Base-by-base conservation (phyloP, 2,113 vertebrate genomes). In the Ursus arctos region DNA sequence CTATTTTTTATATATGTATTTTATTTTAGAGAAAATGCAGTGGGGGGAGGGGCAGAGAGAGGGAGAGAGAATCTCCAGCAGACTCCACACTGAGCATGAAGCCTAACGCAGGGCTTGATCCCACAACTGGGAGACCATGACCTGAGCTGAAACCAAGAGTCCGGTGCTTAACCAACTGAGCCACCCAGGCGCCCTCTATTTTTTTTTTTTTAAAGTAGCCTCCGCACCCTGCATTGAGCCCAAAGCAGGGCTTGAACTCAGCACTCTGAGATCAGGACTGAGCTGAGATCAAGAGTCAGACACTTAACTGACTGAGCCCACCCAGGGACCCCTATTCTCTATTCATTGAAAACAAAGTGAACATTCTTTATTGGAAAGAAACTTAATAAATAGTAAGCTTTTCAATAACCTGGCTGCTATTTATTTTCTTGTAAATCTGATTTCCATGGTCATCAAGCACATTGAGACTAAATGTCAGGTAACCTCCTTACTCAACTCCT, bases 321-420 rank as follows among this genome's bases (percentile, higher is more conserved):
- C 33, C 33, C 8, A 2, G 67, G 67, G 16, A 9, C 16, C 33
- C 33, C 33, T n/a, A 21, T 88, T 72, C 47, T 51, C 43, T 79
- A 36, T 65, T 94, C 57, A 94, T 96, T 86, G 90, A 80, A 94
- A 91, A 84, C 51, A 90, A 81, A 96, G n/a, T 63, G 40, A 95
- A 77, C 69, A 55, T 91, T 90, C 69, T 95, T 91, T 84, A 76
- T 81, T 94, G 71, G 61, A 90, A 97, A 95, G 61, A 92, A 28
- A 69, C 22, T 92, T 95, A 84, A 91, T 79, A 95, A 76, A 65
- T 90, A 80, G 69, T 83, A 95, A 40, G 28, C 21, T 94, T 97
- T 95, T 97, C 47, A 94, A 80, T 95, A 96, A 95, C 13, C 57
- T 88, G 74, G 92, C 43, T 82, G 40, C 43, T 92, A 4, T 79